A percentile compares a stretch with the other conserved stretches of the same genome.
Conservation (phyloP, 2,797 vertebrate genomes). For the Typhlichthys subterraneus region DNA sequence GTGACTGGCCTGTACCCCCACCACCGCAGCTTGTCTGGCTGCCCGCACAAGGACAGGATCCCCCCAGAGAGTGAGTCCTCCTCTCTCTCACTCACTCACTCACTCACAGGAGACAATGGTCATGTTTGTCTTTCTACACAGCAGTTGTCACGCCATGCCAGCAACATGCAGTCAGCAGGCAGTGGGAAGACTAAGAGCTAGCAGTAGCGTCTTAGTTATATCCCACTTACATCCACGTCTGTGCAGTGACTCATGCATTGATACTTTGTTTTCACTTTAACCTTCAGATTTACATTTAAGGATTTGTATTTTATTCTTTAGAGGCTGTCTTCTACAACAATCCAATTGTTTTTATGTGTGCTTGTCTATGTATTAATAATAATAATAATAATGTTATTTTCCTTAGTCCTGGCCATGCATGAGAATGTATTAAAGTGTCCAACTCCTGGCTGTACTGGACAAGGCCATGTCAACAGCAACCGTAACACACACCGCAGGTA, state of each 20-base stretch:
- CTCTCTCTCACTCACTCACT: no score
- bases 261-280: no score
- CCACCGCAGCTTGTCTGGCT: slow-evolving; percentile 96
- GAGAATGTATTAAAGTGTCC: slow-evolving; percentile 98
- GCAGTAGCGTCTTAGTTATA: no score
- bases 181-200: no score
- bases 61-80: slow-evolving; percentile 94
- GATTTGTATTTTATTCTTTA: no score
- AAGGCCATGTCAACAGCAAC: slow-evolving; percentile 98
- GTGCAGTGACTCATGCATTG: no score
- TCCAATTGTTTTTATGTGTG: slow-evolving; percentile 8
- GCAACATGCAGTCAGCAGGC: no score
- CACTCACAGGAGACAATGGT: no score
- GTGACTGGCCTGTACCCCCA: slow-evolving; percentile 98
- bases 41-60: slow-evolving; percentile 98
- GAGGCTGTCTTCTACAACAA: neutral
- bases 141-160: no score
- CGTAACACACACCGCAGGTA: slow-evolving; percentile 98
- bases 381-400: slow-evolving; percentile 5
- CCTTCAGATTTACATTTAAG: no score
- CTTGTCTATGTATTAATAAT: slow-evolving; percentile 2
- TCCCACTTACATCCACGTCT: no score
- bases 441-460: slow-evolving; percentile 95
- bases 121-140: no score
- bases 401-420: slow-evolving; percentile 94